These are phyloP conservation scores for Dicyema japonicum DNA, from an alignment of 1,140 invertebrate genomes.

Conservation along the genomic window DNA sequence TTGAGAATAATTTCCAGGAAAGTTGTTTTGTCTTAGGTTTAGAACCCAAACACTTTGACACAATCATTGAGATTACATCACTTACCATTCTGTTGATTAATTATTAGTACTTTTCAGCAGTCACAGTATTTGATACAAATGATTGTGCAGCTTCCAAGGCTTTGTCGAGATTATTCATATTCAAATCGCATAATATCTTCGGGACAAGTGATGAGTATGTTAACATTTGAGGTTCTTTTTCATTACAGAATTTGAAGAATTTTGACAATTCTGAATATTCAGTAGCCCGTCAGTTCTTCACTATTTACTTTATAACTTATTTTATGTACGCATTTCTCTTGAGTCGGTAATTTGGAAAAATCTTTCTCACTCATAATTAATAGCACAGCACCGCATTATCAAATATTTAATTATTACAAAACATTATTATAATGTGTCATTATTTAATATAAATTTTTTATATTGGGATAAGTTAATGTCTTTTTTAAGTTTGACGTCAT, in stretches of 20 bases:
- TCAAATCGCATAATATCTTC: conserved; percentile 69
- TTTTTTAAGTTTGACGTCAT: too few relatives aligned
- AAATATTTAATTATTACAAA: too few relatives aligned
- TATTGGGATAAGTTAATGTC: too few relatives aligned
- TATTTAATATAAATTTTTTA: too few relatives aligned
- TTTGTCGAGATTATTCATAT: conserved; percentile 74
- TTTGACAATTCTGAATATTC: conserved; percentile 72
- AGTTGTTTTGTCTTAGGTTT: conserved; percentile 63
- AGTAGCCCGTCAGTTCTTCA: conserved; percentile 51
- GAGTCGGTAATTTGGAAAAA: not conserved
- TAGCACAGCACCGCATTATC: too few relatives aligned
- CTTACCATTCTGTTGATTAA: conserved; percentile 47
- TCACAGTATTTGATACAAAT: conserved; percentile 46
- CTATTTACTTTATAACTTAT: conserved; percentile 1
- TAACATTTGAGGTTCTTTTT: conserved; percentile 61
- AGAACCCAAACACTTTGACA: conserved; percentile 58
- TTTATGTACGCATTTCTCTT: conserved; percentile 2
- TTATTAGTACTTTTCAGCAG: conserved; percentile 24
- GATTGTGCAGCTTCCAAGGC: conserved; percentile 55
- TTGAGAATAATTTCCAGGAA: conserved; percentile 52
- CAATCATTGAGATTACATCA: conserved; percentile 54
- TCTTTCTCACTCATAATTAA: too few relatives aligned
- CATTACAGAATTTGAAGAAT: conserved; percentile 39
- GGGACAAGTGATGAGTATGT: conserved; percentile 63
- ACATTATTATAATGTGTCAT: too few relatives aligned